Percentiles rank a stretch among this genome's conserved stretches.
Conservation (phyloP, 37 sponge, comb jelly and placozoan genomes). For the Cliona cf. orientalis region DNA sequence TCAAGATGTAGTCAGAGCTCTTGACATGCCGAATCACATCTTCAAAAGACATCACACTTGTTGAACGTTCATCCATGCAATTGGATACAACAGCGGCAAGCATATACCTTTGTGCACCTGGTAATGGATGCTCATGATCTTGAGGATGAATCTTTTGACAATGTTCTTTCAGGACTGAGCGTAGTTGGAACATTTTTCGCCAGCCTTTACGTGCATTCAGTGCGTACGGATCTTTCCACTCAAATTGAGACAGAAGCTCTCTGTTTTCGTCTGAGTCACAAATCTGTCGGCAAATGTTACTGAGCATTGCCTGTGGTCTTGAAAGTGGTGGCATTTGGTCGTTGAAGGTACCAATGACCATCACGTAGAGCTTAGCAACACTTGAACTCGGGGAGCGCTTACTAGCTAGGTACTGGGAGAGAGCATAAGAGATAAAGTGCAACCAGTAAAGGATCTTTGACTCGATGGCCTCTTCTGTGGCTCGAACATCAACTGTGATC, state of each 20-base stretch:
- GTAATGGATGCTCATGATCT: neutral
- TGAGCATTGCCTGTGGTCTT: neutral
- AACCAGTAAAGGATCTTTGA: slow-evolving; percentile 27
- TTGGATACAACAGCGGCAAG: slow-evolving; percentile 10
- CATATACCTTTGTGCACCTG: neutral
- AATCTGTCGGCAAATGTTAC: neutral
- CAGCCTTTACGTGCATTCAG: slow-evolving; percentile 1
- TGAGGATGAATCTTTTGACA: neutral
- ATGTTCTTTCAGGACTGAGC: neutral
- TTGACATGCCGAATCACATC: neutral
- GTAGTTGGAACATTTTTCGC: neutral
- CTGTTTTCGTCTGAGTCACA: too few species aligned
- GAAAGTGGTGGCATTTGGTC: neutral
- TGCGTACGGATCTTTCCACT: neutral
- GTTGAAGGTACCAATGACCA: slow-evolving; percentile 9
- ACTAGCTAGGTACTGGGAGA: neutral
- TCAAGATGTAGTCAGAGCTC: neutral
- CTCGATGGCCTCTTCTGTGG: neutral
- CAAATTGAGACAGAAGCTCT: slow-evolving; percentile 5
- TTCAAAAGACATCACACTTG: neutral
- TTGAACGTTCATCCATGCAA: neutral
- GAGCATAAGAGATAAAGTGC: neutral
- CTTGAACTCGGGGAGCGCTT: neutral
- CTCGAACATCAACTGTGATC: slow-evolving; percentile 16
- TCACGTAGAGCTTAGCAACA: neutral